Base-by-base conservation (phyloP, 2,888 invertebrate species). In the Andrena flavipes region DNA sequence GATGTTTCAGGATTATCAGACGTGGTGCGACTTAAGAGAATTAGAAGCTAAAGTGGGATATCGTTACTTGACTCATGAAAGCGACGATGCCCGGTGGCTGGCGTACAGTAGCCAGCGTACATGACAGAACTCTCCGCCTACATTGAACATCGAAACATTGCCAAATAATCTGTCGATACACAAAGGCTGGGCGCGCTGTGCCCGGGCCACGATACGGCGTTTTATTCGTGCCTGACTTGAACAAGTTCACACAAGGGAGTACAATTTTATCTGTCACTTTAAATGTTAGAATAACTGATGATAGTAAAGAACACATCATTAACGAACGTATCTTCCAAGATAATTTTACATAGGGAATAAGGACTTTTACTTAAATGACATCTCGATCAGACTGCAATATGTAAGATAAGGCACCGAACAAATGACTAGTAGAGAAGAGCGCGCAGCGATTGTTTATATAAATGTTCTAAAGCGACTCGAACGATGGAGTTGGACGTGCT, bases 1-100 rank as follows among this genome's bases (percentile, higher is more conserved):
- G 4, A 8, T 23, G 2, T 60, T 68, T 4, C 10, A 97, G 97
- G 97, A 98, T 94, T 97, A 97, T 93, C 97, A 98, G 94, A 98
- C 99, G 5, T 99, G 99, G 98, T 96, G 96, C 89, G 99, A 99
- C 95, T 95, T 99, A 91, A 96, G 99, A 73, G 96, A 96, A 89
- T 95, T 99, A 73, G 99, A 99, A 95, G 95, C 95, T 56, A 91
- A 93, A 76, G 96, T 97, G 49, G 97, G 97, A 33, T 95, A 96
- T 82, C 96, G 98, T 20, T 99, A 98, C 94, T 95, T 99, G 85
- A 98, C 98, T 7, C 98, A 98, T 88, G 98, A 98, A 93, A 97
- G 98, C 35, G 98, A 99, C 92, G 99, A 99, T 93, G 96, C 96
- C n/a, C 96, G 98, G 87, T 99, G 98, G 98, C 96, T 96, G 89